These are phyloP conservation scores for Orthosia gracilis DNA, from an alignment of 2,888 invertebrate genomes.

Conservation along the genomic window DNA sequence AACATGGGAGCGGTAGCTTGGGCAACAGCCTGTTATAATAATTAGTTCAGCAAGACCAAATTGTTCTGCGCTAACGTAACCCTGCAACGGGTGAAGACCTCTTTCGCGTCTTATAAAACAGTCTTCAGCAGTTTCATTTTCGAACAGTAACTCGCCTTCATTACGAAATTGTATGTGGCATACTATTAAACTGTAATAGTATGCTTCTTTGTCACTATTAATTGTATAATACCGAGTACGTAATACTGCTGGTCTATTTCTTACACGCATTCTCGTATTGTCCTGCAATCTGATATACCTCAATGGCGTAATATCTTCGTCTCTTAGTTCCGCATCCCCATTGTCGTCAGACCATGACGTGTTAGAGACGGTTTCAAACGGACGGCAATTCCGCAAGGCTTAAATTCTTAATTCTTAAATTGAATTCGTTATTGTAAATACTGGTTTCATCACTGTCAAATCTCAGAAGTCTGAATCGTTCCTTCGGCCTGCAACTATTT, in stretches of 20 bases:
- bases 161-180: slow-evolving; percentile 67
- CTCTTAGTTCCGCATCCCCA: slow-evolving; percentile 62
- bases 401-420: slow-evolving; percentile 57
- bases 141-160: slow-evolving; percentile 56
- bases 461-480: slow-evolving; percentile 69
- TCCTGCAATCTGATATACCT: slow-evolving; percentile 50
- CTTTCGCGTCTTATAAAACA: slow-evolving; percentile 48
- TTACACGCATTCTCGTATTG: slow-evolving; percentile 65
- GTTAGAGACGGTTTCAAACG: slow-evolving; percentile 65
- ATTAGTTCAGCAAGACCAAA: slow-evolving; percentile 43
- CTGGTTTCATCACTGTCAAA: slow-evolving; percentile 63
- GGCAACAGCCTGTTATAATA: slow-evolving; percentile 37
- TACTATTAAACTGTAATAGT: slow-evolving; percentile 55
- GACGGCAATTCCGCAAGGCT: slow-evolving; percentile 69
- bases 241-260: slow-evolving; percentile 69
- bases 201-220: slow-evolving; percentile 65
- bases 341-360: slow-evolving; percentile 58
- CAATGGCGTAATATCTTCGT: slow-evolving; percentile 41
- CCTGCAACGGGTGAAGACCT: slow-evolving; percentile 31
- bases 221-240: slow-evolving; percentile 65
- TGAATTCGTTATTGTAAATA: slow-evolving; percentile 68
- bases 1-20: slow-evolving; percentile 17
- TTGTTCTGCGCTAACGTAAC: slow-evolving; percentile 25
- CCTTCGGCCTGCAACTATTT: slow-evolving; percentile 66
- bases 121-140: slow-evolving; percentile 56